Evolutionary conservation across 2,888 invertebrate genomes (phyloP).

Genomic region (Gymnoscelis rufifasciata): DNA sequence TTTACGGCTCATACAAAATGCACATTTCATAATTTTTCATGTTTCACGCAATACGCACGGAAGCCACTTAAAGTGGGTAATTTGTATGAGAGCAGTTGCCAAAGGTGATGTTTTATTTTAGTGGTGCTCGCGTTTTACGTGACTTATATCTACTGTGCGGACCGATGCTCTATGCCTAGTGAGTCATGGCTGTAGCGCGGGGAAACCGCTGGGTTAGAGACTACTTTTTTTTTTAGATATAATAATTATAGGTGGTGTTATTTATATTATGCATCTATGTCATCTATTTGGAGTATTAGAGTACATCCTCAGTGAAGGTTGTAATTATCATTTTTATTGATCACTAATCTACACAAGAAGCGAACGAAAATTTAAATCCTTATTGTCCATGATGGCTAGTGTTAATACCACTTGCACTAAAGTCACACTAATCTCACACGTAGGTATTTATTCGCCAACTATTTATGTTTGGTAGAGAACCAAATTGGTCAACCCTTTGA

Average conservation of each 20-base stretch:
- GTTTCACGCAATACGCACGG: conserved; percentile 29
- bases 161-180: conserved; percentile 15
- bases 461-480: conserved; percentile 4
- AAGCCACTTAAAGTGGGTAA: conserved; percentile 25
- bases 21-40: conserved; percentile 21
- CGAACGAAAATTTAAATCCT: too few species aligned
- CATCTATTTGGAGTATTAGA: too few species aligned
- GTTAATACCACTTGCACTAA: too few species aligned
- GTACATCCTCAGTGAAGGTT: too few species aligned
- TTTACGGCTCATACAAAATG: conserved; percentile 20
- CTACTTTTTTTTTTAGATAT: not conserved
- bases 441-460: not conserved
- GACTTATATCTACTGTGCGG: conserved; percentile 17
- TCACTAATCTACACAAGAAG: too few species aligned
- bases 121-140: conserved; percentile 23
- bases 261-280: too few species aligned
- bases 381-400: too few species aligned
- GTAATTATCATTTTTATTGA: too few species aligned
- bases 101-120: conserved; percentile 25
- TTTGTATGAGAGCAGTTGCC: conserved; percentile 28
- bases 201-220: not conserved
- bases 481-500: conserved; percentile 21
- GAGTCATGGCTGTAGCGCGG: conserved; percentile 8
- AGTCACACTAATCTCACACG: too few species aligned
- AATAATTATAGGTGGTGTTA: too few species aligned